phyloP scores from a whole-genome alignment of 2,888 invertebrate species.

The Stratiomys singularior region DNA sequence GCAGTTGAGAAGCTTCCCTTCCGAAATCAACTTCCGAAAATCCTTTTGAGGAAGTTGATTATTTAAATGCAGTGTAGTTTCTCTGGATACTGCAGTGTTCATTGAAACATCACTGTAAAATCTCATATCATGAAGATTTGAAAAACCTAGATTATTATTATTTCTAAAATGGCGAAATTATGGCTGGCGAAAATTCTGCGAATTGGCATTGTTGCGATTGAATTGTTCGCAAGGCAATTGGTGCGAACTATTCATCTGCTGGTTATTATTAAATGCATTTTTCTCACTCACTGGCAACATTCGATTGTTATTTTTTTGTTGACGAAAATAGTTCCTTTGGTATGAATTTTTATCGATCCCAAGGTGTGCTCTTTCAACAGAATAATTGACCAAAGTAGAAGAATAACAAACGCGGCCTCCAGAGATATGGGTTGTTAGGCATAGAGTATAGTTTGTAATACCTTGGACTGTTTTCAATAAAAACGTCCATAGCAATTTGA shows the following conservation, averaged over 20 bases:
- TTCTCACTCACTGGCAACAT: neutral
- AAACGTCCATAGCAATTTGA: no score
- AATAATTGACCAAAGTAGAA: no score
- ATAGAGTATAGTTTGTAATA: neutral
- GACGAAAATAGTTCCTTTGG: neutral
- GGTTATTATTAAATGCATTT: neutral
- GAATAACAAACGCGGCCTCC: neutral
- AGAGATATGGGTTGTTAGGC: no score
- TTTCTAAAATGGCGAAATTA: neutral
- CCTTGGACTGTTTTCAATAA: neutral
- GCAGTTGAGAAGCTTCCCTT: conserved; percentile 4
- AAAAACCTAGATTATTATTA: neutral
- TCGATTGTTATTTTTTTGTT: neutral
- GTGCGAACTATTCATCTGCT: neutral
- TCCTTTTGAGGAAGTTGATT: neutral
- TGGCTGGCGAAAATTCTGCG: neutral
- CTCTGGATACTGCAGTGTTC: conserved; percentile 6
- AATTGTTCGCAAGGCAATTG: conserved; percentile 3
- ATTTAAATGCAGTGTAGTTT: neutral
- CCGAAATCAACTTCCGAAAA: conserved; percentile 28
- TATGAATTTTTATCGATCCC: neutral
- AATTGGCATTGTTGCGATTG: neutral
- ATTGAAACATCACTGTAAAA: neutral
- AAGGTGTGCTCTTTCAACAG: no score
- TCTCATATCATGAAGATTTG: neutral